Evolutionary conservation across 2,113 vertebrate genomes (phyloP).

Genomic region (Fregata magnificens): DNA sequence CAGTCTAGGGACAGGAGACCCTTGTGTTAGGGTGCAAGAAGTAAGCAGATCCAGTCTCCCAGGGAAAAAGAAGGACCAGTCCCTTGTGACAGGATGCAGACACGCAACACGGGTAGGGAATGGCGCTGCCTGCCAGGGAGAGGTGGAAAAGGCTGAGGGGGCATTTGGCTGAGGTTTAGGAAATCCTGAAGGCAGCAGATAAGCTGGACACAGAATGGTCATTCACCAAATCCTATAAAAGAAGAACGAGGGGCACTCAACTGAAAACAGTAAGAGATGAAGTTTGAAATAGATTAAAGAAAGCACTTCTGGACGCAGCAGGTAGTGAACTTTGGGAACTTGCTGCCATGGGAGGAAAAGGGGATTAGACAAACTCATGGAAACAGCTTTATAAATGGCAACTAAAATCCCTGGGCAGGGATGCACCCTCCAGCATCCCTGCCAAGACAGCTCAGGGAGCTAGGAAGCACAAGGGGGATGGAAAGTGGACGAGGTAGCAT

Average conservation of each 20-base stretch:
- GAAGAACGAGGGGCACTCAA: not conserved
- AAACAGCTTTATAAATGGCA: not conserved
- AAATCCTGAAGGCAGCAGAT: not conserved
- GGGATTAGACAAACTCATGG: slow-evolving; percentile 1
- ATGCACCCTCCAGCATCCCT: not conserved
- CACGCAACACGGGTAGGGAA: not conserved
- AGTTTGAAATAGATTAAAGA: not conserved
- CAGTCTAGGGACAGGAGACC: not conserved
- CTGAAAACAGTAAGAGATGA: not conserved
- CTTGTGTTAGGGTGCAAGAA: not conserved
- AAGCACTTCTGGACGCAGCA: not conserved
- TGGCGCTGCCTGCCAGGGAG: not conserved
- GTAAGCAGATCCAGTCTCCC: not conserved
- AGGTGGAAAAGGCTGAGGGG: not conserved
- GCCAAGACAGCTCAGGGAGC: not conserved
- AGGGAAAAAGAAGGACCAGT: not conserved
- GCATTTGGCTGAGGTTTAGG: not conserved
- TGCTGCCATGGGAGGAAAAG: not conserved
- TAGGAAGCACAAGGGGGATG: accelerated
- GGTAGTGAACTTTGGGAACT: slow-evolving; percentile 24
- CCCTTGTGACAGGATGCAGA: not conserved
- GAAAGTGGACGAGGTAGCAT: not conserved
- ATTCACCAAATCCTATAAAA: not conserved
- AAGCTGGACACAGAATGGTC: not conserved
- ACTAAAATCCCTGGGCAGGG: not conserved